These are phyloP conservation scores for Euplagia quadripunctaria DNA, from an alignment of 2,888 invertebrate species.

Conservation along the genomic window DNA sequence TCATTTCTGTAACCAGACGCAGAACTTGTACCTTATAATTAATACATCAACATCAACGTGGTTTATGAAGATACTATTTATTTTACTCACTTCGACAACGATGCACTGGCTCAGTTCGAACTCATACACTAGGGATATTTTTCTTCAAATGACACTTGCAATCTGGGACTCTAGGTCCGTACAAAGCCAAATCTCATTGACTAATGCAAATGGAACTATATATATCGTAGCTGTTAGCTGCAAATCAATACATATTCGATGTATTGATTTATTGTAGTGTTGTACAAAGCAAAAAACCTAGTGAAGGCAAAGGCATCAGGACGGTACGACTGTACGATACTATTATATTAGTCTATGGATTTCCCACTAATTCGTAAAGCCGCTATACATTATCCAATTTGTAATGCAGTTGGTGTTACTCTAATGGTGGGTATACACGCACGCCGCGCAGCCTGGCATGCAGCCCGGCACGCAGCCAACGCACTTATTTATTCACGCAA, in stretches of 20 bases:
- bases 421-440: too few relatives aligned
- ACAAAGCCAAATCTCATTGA: not conserved
- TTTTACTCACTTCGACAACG: constrained; percentile 12
- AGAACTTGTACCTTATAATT: constrained; percentile 7
- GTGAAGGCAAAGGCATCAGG: not conserved
- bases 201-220: not conserved
- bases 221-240: not conserved
- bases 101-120: constrained; percentile 1
- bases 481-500: too few relatives aligned
- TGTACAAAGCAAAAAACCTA: not conserved
- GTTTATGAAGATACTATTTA: not conserved
- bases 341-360: not conserved
- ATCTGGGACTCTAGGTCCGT: not conserved
- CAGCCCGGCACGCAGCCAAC: too few relatives aligned
- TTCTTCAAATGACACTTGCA: not conserved
- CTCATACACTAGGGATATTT: not conserved
- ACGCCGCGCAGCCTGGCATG: too few relatives aligned
- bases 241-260: constrained; percentile 11
- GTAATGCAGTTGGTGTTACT: not conserved
- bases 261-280: not conserved
- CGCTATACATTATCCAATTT: not conserved
- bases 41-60: not conserved
- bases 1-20: constrained; percentile 46
- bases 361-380: not conserved
- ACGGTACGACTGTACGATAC: too few relatives aligned